Conservation (phyloP, 2,888 invertebrate species). For the Chrysolina haemoptera region DNA sequence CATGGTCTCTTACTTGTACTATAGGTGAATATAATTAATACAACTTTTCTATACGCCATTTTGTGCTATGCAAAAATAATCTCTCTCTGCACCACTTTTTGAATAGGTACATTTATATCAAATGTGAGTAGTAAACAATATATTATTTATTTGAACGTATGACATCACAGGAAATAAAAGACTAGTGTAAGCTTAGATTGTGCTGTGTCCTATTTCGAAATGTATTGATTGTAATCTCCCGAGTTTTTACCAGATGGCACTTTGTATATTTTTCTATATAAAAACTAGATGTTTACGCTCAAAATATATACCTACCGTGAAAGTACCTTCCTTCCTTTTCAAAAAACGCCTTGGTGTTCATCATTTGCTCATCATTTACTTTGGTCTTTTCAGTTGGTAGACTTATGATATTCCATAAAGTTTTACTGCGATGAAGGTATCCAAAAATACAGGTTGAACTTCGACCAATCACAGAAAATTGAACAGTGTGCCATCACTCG, state of each 20-base stretch:
- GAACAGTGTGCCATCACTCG: too few relatives aligned
- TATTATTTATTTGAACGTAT: conserved; percentile 17
- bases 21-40: neutral
- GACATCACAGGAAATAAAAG: conserved; percentile 2
- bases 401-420: neutral
- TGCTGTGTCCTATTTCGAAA: conserved; percentile 19
- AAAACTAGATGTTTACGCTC: conserved; percentile 25
- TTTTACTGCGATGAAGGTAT: neutral
- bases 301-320: conserved; percentile 17
- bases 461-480: too few relatives aligned
- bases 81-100: too few relatives aligned
- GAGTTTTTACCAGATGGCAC: conserved; percentile 19
- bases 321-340: conserved; percentile 15
- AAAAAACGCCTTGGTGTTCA: conserved; percentile 10
- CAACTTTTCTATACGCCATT: neutral
- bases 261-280: conserved; percentile 31
- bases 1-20: neutral
- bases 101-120: too few relatives aligned
- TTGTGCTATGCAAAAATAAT: neutral
- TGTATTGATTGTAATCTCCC: neutral
- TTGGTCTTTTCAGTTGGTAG: neutral
- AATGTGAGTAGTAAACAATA: neutral
- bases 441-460: too few relatives aligned
- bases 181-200: conserved; percentile 19
- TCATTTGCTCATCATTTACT: conserved; percentile 15